Evolutionary conservation across 2,113 vertebrate genomes (phyloP), one percentile per base, ranked within the genome.

Genomic region (Saimiri boliviensis): DNA sequence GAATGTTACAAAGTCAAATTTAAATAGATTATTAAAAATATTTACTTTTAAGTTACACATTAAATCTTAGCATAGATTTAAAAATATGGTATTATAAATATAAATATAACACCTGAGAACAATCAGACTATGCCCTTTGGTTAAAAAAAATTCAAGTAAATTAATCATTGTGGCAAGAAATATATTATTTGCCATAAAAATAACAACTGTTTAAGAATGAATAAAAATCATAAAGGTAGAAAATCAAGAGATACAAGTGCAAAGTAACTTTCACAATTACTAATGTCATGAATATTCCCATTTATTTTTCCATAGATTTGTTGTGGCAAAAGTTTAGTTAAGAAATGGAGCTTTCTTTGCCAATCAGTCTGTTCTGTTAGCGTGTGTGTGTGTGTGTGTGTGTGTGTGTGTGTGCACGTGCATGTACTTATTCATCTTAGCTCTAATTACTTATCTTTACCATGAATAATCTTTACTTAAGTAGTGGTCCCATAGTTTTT

Each of bases 1-100:
- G 8, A 74, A 45, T 84, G 12, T 27, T 94, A 40, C 70, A 79
- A 94, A 92, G 25, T 63, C 1, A 89, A 40, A 32, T 91, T 94
- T 90, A 66, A 91, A 89, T 52, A 60, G 76, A 82, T 71, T 56
- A 89, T 88, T 3, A 1, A 2, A 89, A 71, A 79, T 32, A 35
- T 11, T 71, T 47, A 35, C 17, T 71, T 47, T 96, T 5, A 52
- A 52, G 16, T 52, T 52, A 52, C 52, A 27, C 32, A 68, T 79
- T 52, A 96, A 84, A 93, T 0, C 21, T 21, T 76, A 56, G 3
- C 3, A 96, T 56, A 6, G 8, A 66, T 89, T 93, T 88, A n/a
- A 80, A 85, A 95, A 37, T 0, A 73, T 10, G 63, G 68, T 58
- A 52, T 80, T 60, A 70, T 60, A 83, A 90, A 23, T 60, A 0